Base-by-base conservation (phyloP, 2,113 vertebrate species). In the Xenopus laevis region DNA sequence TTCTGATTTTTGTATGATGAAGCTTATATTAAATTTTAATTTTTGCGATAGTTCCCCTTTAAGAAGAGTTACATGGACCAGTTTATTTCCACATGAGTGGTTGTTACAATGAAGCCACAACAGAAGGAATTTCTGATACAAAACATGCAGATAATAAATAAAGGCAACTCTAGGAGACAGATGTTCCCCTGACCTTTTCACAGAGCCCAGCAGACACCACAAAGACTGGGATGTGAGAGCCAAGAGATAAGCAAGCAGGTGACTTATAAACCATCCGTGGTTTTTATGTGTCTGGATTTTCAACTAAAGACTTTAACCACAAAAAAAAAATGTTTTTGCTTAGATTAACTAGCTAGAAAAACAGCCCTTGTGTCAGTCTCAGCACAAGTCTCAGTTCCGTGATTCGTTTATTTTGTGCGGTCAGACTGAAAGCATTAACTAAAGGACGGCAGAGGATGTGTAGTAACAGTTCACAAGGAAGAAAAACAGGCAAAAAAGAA, bases 121-220 rank as follows among this genome's bases (percentile, higher is more conserved):
- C 10, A 57, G 23, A 58, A 44, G 30, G 20, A 8, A 33, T 33
- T 40, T 40, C 18, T 40, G 13, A 40, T 20, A 6, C 16, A n/a
- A 8, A 40, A 18, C 18, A 11, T 46, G 40, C 30, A 65, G 33
- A 21, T 21, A 44, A 44, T 8, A 74, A 44, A n/a, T 1, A 9
- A n/a, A 12, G 71, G 18, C 27, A 30, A 30, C n/a, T 21, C 10
- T 15, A 21, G 47, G 10, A 5, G 33, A 15, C 21, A 52, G 23
- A 68, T 50, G 72, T 74, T 65, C 33, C 15, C 1, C 15, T 47
- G 63, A 74, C 50, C 72, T 72, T 65, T 72, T 23, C 44, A 23
- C 13, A 40, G 33, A 7, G 11, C 33, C 16, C 16, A 65, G 63
- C 63, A 65, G 30, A 45, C 40, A 65, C 30, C 33, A 46, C 58